Evolutionary conservation across 1,140 invertebrate species (phyloP).

Genomic region (Samia ricini): DNA sequence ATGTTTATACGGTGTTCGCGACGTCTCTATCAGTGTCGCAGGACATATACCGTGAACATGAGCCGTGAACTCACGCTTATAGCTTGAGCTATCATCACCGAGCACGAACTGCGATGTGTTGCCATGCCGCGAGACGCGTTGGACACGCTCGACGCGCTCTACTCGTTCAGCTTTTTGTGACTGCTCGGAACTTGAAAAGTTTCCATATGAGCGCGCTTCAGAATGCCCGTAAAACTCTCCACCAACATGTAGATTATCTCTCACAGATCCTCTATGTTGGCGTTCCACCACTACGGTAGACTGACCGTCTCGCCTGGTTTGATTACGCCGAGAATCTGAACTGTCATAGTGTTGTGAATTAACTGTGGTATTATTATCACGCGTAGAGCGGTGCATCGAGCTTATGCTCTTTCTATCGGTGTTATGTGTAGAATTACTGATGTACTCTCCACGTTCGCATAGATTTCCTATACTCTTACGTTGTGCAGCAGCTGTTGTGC

Average conservation of each 20-base stretch:
- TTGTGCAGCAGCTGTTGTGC: constrained; percentile 87
- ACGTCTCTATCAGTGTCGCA: constrained; percentile 84
- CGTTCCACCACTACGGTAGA: constrained; percentile 71
- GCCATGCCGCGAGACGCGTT: constrained; percentile 78
- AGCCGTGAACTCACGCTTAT: constrained; percentile 86
- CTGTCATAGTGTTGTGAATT: constrained; percentile 72
- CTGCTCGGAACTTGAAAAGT: constrained; percentile 78
- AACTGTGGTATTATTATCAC: constrained; percentile 71
- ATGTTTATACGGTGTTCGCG: constrained; percentile 87
- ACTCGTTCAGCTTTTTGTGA: constrained; percentile 68
- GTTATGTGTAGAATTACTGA: constrained; percentile 81
- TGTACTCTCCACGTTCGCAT: constrained; percentile 83
- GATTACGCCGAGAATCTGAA: constrained; percentile 56
- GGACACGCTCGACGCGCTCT: constrained; percentile 57
- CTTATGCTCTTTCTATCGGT: constrained; percentile 86
- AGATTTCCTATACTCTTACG: constrained; percentile 88
- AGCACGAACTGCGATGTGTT: constrained; percentile 86
- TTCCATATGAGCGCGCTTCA: constrained; percentile 81
- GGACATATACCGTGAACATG: constrained; percentile 86
- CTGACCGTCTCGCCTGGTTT: constrained; percentile 66
- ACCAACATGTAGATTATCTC: constrained; percentile 83
- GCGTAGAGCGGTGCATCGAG: constrained; percentile 83
- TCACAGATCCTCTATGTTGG: constrained; percentile 77
- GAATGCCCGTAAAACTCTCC: constrained; percentile 85
- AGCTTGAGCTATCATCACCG: constrained; percentile 84